Conservation (phyloP, 2,797 vertebrate genomes). For the Silurus lanzhouensis region DNA sequence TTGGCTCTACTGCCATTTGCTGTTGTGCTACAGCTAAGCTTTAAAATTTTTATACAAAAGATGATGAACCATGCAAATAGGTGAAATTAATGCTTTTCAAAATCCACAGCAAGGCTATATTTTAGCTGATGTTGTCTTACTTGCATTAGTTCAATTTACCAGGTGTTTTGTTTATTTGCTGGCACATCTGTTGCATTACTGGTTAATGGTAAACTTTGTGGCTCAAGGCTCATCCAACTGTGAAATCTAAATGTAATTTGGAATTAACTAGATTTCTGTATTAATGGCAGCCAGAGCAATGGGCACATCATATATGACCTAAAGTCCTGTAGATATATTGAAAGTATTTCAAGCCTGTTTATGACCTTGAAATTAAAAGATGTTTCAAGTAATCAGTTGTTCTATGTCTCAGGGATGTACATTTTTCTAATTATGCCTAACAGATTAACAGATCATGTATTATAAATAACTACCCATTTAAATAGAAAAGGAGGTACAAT, state of each 20-base stretch:
- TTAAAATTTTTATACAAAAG: constrained; percentile 54
- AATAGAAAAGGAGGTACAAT: not conserved
- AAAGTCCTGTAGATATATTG: not conserved
- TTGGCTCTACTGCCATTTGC: not conserved
- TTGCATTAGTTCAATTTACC: constrained; percentile 54
- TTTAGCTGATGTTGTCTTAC: constrained; percentile 59
- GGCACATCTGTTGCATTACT: constrained; percentile 57
- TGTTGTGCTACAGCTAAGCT: constrained; percentile 35
- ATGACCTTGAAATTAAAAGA: not conserved
- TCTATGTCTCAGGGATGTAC: not conserved
- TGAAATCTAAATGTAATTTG: constrained; percentile 17
- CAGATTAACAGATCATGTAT: not conserved
- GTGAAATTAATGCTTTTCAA: constrained; percentile 59
- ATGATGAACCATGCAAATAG: constrained; percentile 64
- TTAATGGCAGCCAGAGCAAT: not conserved
- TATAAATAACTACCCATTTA: not conserved
- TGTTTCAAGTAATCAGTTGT: not conserved
- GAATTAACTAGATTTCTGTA: not conserved
- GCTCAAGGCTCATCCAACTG: constrained; percentile 56
- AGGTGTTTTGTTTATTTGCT: constrained; percentile 52
- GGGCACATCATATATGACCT: not conserved
- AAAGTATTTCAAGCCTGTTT: not conserved
- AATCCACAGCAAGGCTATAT: constrained; percentile 60
- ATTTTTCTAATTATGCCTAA: too few relatives aligned
- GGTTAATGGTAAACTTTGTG: constrained; percentile 54